phyloP scores from a whole-genome alignment of 37 sponge, comb jelly and placozoan species.

The Eunapius fragilis region DNA sequence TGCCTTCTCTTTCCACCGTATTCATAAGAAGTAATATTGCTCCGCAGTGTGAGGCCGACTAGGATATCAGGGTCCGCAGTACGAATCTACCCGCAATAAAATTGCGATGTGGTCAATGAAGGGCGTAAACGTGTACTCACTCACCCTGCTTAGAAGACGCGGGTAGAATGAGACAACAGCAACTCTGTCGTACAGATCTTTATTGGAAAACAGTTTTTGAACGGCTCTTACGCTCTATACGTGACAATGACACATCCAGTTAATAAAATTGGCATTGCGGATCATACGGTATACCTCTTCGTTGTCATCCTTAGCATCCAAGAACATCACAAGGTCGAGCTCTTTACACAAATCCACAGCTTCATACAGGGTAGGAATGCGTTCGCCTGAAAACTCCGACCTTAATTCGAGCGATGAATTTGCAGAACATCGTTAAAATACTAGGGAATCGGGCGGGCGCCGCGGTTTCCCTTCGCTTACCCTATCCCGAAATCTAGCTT shows the following conservation, averaged over 20 bases:
- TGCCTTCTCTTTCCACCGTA: not conserved
- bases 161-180: slow-evolving; percentile 60
- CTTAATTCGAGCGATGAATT: slow-evolving; percentile 15
- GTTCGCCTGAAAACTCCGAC: slow-evolving; percentile 28
- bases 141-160: slow-evolving; percentile 46
- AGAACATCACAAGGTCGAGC: slow-evolving; percentile 45
- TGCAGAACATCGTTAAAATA: not conserved
- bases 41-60: not conserved
- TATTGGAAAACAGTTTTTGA: slow-evolving; percentile 29
- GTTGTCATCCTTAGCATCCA: slow-evolving; percentile 46
- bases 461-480: not conserved
- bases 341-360: slow-evolving; percentile 42
- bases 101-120: not conserved
- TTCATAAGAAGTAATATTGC: not conserved
- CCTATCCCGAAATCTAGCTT: slow-evolving; percentile 46
- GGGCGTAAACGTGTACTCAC: not conserved
- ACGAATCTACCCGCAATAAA: not conserved
- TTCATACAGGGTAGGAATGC: slow-evolving; percentile 48
- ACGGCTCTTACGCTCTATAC: slow-evolving; percentile 27
- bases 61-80: slow-evolving; percentile 2
- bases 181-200: slow-evolving; percentile 16
- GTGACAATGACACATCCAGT: not conserved
- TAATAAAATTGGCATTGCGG: too few species aligned
- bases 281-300: not conserved
- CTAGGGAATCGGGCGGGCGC: not conserved